Evolutionary conservation across 1,140 invertebrate species (phyloP).

Genomic region (Drosophila pandora): DNA sequence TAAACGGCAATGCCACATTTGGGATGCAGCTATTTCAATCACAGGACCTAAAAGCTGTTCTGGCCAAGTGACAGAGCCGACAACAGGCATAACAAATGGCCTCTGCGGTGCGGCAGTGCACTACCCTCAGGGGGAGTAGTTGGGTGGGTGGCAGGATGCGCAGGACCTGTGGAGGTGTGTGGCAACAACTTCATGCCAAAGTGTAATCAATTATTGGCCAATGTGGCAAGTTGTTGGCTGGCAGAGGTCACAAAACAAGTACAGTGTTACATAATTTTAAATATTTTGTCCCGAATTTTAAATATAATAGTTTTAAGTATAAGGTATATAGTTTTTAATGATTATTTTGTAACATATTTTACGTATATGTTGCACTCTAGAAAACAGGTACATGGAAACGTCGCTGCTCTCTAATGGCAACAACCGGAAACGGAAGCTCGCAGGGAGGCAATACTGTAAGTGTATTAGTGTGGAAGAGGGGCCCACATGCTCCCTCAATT

Average conservation of each 20-base stretch:
- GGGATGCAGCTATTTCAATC: slow-evolving; percentile 22
- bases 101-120: slow-evolving; percentile 37
- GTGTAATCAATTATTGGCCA: slow-evolving; percentile 80
- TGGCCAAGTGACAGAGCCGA: slow-evolving; percentile 35
- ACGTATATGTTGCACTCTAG: no score
- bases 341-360: no score
- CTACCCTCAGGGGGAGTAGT: background rate
- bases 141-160: background rate
- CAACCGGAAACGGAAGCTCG: slow-evolving; percentile 72
- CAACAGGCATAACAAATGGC: slow-evolving; percentile 61
- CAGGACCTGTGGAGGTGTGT: slow-evolving; percentile 29
- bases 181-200: slow-evolving; percentile 74
- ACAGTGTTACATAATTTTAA: background rate
- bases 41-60: slow-evolving; percentile 9
- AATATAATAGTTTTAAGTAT: background rate
- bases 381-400: no score
- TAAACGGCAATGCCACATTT: background rate
- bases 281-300: background rate
- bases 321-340: no score
- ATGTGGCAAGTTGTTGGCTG: slow-evolving; percentile 53
- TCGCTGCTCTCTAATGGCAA: slow-evolving; percentile 45
- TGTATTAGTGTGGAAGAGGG: slow-evolving; percentile 19
- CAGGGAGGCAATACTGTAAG: slow-evolving; percentile 2
- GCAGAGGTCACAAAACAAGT: background rate
- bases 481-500: background rate